These are phyloP conservation scores for Etia nguti DNA, from an alignment of 2,113 vertebrate species.

Conservation along the genomic window DNA sequence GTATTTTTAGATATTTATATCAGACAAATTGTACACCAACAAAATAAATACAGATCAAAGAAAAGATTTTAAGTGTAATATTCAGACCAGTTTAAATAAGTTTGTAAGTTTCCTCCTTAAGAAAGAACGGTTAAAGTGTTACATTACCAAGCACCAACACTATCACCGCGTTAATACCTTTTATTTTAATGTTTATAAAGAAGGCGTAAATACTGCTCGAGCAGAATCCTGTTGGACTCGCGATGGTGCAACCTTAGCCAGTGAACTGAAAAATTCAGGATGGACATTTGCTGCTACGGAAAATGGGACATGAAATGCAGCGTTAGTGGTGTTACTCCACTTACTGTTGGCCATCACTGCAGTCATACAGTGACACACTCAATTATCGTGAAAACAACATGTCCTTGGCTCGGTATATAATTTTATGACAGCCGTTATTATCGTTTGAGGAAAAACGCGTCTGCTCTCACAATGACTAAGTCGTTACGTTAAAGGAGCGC, in stretches of 20 bases:
- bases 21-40: background rate
- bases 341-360: background rate
- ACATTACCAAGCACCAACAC: background rate
- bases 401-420: background rate
- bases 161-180: background rate
- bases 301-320: background rate
- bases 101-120: background rate
- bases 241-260: background rate
- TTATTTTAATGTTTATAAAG: background rate
- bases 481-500: background rate
- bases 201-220: background rate
- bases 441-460: background rate
- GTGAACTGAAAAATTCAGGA: background rate
- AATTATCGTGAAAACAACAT: background rate
- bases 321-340: background rate
- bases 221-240: constrained; percentile 3
- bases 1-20: background rate
- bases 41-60: background rate
- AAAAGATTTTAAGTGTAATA: background rate
- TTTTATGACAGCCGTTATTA: background rate
- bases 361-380: background rate
- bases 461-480: background rate
- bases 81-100: background rate
- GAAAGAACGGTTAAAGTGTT: background rate
- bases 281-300: background rate